Conservation (phyloP, 2,888 invertebrate genomes). For the Chrysina gloriosa region DNA sequence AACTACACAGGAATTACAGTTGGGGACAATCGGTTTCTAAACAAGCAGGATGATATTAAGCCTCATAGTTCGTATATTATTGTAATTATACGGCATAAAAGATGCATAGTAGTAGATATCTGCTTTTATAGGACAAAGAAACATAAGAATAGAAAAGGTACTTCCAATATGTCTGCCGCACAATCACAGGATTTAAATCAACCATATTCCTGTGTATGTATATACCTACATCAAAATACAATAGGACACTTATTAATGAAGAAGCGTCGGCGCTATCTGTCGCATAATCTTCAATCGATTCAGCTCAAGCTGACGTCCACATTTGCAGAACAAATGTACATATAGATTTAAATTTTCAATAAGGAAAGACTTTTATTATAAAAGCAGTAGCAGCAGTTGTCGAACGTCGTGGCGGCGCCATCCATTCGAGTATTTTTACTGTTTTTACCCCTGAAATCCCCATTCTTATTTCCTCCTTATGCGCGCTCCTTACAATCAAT, state of each 20-base stretch:
- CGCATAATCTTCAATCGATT: neutral
- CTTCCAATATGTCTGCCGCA: too few species aligned
- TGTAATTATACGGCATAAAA: too few species aligned
- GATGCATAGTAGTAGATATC: too few species aligned
- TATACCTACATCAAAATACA: too few species aligned
- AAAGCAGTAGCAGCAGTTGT: neutral
- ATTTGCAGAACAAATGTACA: neutral
- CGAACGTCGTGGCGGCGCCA: neutral
- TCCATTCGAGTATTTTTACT: neutral
- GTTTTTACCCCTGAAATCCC: neutral
- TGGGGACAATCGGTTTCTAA: too few species aligned
- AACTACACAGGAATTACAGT: too few species aligned
- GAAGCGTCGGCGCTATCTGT: neutral
- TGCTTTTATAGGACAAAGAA: too few species aligned
- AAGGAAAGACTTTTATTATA: neutral
- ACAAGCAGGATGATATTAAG: too few species aligned
- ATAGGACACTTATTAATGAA: neutral
- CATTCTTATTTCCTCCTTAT: neutral
- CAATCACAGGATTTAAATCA: too few species aligned
- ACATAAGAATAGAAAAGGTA: too few species aligned
- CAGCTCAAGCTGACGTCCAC: neutral
- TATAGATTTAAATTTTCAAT: neutral
- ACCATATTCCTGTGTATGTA: too few species aligned
- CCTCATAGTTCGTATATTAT: too few species aligned
- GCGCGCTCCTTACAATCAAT: neutral